phyloP scores from a whole-genome alignment of 2,113 vertebrate species.

The Actenoides lindsayi region DNA sequence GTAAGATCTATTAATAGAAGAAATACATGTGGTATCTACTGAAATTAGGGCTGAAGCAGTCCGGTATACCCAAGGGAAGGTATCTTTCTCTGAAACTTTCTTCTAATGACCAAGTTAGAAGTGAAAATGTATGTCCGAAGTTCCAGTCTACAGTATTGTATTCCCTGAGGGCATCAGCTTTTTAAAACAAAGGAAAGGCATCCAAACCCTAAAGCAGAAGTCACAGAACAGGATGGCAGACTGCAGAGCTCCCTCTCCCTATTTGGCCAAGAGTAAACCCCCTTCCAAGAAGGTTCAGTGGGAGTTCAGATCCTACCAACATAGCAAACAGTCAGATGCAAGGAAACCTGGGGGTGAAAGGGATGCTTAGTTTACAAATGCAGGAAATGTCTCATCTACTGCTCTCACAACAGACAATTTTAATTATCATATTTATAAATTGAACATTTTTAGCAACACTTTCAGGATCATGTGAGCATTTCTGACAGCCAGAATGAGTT shows the following conservation, averaged over 20 bases:
- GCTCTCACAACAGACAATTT: constrained; percentile 67
- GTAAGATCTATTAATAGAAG: neutral
- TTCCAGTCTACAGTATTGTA: neutral
- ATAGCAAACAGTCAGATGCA: neutral
- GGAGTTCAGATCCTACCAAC: neutral
- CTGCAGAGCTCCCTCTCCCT: neutral
- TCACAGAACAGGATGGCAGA: neutral
- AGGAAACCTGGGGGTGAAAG: constrained; percentile 10
- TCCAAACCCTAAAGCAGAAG: neutral
- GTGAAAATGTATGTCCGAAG: constrained; percentile 1
- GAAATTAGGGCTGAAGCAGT: neutral
- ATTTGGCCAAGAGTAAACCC: neutral
- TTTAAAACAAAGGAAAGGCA: neutral
- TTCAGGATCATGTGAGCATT: constrained; percentile 60
- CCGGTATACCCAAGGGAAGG: neutral
- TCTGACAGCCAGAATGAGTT: constrained; percentile 72
- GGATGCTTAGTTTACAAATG: constrained; percentile 27
- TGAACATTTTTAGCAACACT: constrained; percentile 75
- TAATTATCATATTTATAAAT: constrained; percentile 69
- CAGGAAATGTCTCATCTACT: constrained; percentile 49
- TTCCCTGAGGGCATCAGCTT: neutral
- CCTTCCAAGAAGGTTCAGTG: constrained; percentile 40
- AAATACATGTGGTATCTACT: neutral
- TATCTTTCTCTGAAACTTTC: neutral
- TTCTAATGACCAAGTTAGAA: constrained; percentile 10